Evolutionary conservation across 2,888 invertebrate species (phyloP), one percentile per base, ranked within the genome.

Genomic region (Maniola hyperantus): DNA sequence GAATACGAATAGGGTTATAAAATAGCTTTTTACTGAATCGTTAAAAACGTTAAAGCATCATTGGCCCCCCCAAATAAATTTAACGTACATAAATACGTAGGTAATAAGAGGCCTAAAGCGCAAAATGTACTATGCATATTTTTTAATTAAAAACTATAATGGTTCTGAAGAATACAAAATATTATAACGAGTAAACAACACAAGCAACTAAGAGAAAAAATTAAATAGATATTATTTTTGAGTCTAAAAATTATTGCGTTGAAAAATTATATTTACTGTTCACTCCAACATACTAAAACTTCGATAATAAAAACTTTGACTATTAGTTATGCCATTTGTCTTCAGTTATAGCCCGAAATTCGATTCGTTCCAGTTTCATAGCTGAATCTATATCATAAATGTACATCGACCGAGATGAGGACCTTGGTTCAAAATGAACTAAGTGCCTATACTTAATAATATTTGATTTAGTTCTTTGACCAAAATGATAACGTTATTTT

Each of bases 1-100:
- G 46, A 50, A 77, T n/a, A n/a, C n/a, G n/a, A 80, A 77, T 81
- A 74, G 76, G 72, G 68, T 71, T 83, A 79, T 82, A 84, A 88
- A 87, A 88, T 15, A 44, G 55, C 13, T 33, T 46, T 63, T 48
- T 20, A 50, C n/a, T 36, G 60, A 50, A 50, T 50, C 33, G 46
- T n/a, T 59, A 55, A 55, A 55, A 39, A 20, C 36, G 11, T 55
- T 36, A 39, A 39, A 36, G 18, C 39, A 39, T 39, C 55, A 36
- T 15, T 39, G 55, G 39, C 20, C 6, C 1, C 5, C 18, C 7
- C 36, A 11, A 18, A 20, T 18, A 39, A 39, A 39, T 55, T 54
- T 54, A n/a, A n/a, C 34, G 7, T n/a, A 6, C n/a, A 54, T 34
- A 15, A 18, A 18, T 15, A 48, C 46, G 8, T 15, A n/a, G n/a